Conservation (phyloP, 1,140 invertebrate species). For the Hycleus phaleratus region DNA sequence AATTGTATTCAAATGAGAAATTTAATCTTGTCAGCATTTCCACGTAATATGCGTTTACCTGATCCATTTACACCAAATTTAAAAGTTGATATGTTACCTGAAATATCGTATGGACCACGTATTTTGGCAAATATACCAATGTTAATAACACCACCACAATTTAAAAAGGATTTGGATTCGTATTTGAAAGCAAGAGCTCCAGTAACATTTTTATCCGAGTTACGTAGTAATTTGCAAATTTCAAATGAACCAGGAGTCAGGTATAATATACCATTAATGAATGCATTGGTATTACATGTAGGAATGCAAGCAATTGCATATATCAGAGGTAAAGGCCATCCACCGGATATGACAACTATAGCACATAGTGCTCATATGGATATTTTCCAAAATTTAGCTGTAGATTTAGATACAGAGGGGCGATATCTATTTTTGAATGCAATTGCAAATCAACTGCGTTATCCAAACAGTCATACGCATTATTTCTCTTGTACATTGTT, state of each 20-base stretch:
- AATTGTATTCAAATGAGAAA: conserved; percentile 99
- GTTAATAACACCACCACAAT: conserved; percentile 77
- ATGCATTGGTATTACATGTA: conserved; percentile 94
- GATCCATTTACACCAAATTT: conserved; percentile 97
- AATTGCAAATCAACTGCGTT: conserved; percentile 95
- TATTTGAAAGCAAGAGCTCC: conserved; percentile 92
- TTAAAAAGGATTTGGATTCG: conserved; percentile 94
- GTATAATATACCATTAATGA: conserved; percentile 95
- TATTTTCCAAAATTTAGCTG: conserved; percentile 97
- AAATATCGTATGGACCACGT: conserved; percentile 75
- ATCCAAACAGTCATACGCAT: conserved; percentile 98
- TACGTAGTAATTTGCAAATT: conserved; percentile 83
- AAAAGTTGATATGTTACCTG: conserved; percentile 91
- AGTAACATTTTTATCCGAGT: conserved; percentile 90
- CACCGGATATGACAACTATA: conserved; percentile 93
- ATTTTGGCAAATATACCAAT: conserved; percentile 83
- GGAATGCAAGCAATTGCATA: conserved; percentile 91
- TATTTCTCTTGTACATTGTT: conserved; percentile 97
- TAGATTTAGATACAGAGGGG: conserved; percentile 96
- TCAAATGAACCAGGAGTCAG: conserved; percentile 78
- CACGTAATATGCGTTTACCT: conserved; percentile 93
- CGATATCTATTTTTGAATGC: conserved; percentile 87
- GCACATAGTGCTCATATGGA: conserved; percentile 98
- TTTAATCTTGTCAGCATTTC: conserved; percentile 94
- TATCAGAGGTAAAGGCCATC: conserved; percentile 78